Percentiles rank a stretch among this genome's conserved stretches.
phyloP scores from a whole-genome alignment of 2,888 invertebrate genomes.

The Eugnorisma glareosa region DNA sequence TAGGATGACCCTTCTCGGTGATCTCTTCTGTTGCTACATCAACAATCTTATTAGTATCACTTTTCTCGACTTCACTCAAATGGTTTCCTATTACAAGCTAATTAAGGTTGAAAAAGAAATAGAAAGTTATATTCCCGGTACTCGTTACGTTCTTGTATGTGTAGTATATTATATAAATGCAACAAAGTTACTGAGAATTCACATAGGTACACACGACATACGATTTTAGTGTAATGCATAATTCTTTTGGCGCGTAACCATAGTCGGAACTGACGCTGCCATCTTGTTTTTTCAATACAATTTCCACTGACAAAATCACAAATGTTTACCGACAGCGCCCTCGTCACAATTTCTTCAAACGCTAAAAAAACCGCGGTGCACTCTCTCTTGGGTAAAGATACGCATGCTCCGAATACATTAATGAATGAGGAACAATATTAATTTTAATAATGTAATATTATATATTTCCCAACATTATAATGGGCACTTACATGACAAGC shows the following conservation, averaged over 20 bases:
- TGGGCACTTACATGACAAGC: neutral
- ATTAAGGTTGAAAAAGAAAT: constrained; percentile 13
- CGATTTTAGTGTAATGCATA: neutral
- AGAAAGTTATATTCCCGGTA: constrained; percentile 11
- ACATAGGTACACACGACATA: neutral
- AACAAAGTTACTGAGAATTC: constrained; percentile 22
- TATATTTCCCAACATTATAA: neutral
- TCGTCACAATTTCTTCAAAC: neutral
- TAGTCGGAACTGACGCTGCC: neutral
- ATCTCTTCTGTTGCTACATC: neutral
- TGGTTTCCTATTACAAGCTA: constrained; percentile 7
- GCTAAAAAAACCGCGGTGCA: neutral
- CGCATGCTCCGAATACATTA: neutral
- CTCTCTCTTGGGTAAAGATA: no score
- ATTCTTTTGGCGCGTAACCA: neutral
- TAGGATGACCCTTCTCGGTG: neutral
- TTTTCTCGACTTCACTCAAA: neutral
- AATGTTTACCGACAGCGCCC: neutral
- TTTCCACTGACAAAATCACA: neutral
- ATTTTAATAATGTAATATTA: neutral
- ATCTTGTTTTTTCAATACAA: neutral
- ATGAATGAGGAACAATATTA: constrained; percentile 9
- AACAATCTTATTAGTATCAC: neutral
- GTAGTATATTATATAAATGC: constrained; percentile 16
- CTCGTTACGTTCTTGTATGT: neutral